Conservation (phyloP, 30 jellyfish, hydroid and myxozoan genomes). For the Pseudorhiza aurosa region DNA sequence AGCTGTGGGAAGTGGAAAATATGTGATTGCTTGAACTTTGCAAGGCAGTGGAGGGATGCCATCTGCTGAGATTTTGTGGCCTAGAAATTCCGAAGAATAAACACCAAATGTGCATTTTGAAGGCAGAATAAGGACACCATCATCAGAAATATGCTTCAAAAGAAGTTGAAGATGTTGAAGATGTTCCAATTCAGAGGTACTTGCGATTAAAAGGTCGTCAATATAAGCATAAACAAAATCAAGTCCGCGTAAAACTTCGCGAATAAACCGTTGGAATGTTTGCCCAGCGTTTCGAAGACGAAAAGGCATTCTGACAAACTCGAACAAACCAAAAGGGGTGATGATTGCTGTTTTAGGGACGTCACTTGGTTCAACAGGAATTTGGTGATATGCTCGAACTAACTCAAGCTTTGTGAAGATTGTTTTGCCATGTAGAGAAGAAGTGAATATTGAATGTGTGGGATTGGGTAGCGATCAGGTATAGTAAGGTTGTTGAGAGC, state of each 20-base stretch:
- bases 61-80: slow-evolving; percentile 39
- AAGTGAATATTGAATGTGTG: slow-evolving; percentile 50
- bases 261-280: slow-evolving; percentile 62
- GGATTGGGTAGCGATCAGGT: slow-evolving; percentile 70
- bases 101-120: slow-evolving; percentile 23
- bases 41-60: slow-evolving; percentile 56
- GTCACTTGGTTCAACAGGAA: slow-evolving; percentile 23
- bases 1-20: too few relatives aligned
- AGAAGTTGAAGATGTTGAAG: slow-evolving; percentile 26
- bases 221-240: slow-evolving; percentile 54
- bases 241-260: slow-evolving; percentile 35
- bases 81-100: slow-evolving; percentile 29
- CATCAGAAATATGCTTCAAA: slow-evolving; percentile 3
- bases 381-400: slow-evolving; percentile 56
- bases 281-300: slow-evolving; percentile 72
- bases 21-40: slow-evolving; percentile 26
- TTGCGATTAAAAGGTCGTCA: slow-evolving; percentile 46
- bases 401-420: slow-evolving; percentile 43
- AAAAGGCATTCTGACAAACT: slow-evolving; percentile 57
- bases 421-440: slow-evolving; percentile 43
- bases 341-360: slow-evolving; percentile 45
- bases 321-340: slow-evolving; percentile 64
- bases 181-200: slow-evolving; percentile 35
- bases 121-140: slow-evolving; percentile 29
- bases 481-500: slow-evolving; percentile 30